These are phyloP conservation scores for Sminthurides aquaticus DNA, from an alignment of 2,888 invertebrate species.

Conservation along the genomic window DNA sequence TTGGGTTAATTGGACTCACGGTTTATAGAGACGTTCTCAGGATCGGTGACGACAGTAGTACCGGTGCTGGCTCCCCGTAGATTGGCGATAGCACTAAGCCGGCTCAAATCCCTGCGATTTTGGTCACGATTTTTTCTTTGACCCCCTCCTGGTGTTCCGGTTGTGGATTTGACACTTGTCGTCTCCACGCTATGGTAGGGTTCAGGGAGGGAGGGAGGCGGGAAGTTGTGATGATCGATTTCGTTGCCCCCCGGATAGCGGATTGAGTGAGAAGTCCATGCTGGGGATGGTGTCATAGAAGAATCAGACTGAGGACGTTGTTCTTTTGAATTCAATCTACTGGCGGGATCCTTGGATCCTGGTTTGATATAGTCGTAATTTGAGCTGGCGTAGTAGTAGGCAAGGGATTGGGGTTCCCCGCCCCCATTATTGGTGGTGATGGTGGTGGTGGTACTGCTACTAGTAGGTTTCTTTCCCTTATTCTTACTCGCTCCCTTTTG, in stretches of 20 bases:
- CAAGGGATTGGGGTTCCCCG: neutral
- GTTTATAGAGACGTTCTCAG: slow-evolving; percentile 24
- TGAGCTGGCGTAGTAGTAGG: neutral
- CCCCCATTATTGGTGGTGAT: too few species aligned
- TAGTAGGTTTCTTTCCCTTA: neutral
- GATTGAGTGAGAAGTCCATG: neutral
- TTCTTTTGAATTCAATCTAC: neutral
- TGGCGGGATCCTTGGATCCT: neutral
- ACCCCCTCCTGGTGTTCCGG: neutral
- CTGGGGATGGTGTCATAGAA: neutral
- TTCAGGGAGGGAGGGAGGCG: neutral
- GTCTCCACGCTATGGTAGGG: neutral
- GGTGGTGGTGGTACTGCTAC: neutral
- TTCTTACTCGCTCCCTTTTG: neutral
- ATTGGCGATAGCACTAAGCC: slow-evolving; percentile 26
- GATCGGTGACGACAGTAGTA: slow-evolving; percentile 26
- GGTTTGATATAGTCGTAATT: neutral
- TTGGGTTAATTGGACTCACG: slow-evolving; percentile 31
- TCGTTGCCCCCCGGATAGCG: neutral
- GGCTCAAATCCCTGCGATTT: slow-evolving; percentile 36
- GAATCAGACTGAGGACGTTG: neutral
- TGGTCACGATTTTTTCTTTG: slow-evolving; percentile 22
- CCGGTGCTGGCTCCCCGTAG: slow-evolving; percentile 19
- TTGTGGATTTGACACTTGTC: neutral
- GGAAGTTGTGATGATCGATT: neutral